These are phyloP conservation scores for Diadumene lineata DNA, from an alignment of 92 coral and sea anemone species.

Conservation along the genomic window DNA sequence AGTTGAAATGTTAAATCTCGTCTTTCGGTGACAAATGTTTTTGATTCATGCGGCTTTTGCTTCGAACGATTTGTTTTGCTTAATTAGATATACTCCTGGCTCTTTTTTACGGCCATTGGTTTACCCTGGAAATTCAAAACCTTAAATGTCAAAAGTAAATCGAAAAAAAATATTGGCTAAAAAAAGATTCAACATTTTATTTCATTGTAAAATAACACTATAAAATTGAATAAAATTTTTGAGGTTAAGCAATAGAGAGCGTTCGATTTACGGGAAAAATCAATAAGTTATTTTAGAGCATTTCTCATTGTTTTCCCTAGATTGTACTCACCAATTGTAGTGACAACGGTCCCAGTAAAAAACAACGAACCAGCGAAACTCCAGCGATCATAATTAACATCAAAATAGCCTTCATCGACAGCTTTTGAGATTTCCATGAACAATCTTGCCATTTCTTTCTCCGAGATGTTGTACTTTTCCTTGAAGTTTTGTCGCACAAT, in stretches of 20 bases:
- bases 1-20: background rate
- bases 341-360: slow-evolving; percentile 96
- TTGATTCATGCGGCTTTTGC: background rate
- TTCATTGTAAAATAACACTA: background rate
- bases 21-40: background rate
- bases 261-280: background rate
- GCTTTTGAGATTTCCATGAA: slow-evolving; percentile 90
- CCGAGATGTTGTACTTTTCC: slow-evolving; percentile 88
- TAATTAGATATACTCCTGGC: background rate
- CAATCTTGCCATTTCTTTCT: slow-evolving; percentile 77
- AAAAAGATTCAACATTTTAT: background rate
- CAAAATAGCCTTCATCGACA: slow-evolving; percentile 94
- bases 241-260: too few species aligned
- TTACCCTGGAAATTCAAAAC: slow-evolving; percentile 2
- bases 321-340: slow-evolving; percentile 86
- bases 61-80: background rate
- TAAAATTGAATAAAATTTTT: too few species aligned
- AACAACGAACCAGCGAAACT: slow-evolving; percentile 94
- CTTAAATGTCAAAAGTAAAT: background rate
- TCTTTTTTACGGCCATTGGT: background rate
- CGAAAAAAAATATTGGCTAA: background rate
- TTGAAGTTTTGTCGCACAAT: slow-evolving; percentile 72
- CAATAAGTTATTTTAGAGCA: background rate
- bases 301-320: background rate
- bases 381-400: slow-evolving; percentile 94